Conservation (phyloP, 1,140 invertebrate genomes). For the Diorhabda carinulata region DNA sequence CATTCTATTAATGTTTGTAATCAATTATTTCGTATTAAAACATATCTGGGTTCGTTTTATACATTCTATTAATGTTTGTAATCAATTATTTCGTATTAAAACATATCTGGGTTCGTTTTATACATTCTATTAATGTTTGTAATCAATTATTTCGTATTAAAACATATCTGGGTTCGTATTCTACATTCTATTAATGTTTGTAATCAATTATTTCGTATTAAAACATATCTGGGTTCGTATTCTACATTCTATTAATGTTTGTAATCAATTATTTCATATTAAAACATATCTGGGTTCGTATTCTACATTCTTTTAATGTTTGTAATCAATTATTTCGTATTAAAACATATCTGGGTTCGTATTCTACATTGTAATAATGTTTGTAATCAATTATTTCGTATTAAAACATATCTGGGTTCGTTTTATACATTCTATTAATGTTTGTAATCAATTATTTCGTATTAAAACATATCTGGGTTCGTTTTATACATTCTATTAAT, state of each 20-base stretch:
- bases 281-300: constrained; percentile 7
- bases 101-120: no score
- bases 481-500: no score
- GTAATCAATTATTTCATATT: not conserved
- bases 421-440: not conserved
- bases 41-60: not conserved
- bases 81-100: no score
- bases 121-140: not conserved
- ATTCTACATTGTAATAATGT: not conserved
- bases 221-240: no score
- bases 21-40: not conserved
- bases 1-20: not conserved
- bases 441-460: no score
- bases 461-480: no score
- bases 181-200: not conserved
- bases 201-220: no score
- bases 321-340: no score
- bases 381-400: not conserved
- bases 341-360: no score
- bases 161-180: constrained; percentile 4
- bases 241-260: not conserved
- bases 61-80: not conserved
- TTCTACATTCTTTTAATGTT: not conserved
- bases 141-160: not conserved
- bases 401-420: constrained; percentile 4